Evolutionary conservation across 1,140 invertebrate genomes (phyloP).

Genomic region (Drosophila nasuta): DNA sequence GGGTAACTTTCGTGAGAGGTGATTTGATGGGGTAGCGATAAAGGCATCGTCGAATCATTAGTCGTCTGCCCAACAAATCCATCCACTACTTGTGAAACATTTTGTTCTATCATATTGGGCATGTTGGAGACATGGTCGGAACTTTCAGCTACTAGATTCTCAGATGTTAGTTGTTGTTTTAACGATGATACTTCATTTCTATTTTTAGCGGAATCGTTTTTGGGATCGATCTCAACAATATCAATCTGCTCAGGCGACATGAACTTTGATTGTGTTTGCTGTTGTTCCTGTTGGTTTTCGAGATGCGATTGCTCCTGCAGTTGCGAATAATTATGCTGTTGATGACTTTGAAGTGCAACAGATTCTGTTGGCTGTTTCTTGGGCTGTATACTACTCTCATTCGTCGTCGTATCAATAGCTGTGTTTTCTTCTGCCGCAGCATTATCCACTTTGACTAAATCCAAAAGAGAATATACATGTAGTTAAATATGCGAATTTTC

Average conservation of each 20-base stretch:
- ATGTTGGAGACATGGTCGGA: not conserved
- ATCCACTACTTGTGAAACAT: not conserved
- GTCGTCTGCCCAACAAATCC: not conserved
- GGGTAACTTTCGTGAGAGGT: constrained; percentile 23
- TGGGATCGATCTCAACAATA: not conserved
- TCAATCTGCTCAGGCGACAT: constrained; percentile 26
- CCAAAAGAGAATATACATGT: not conserved
- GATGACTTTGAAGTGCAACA: not conserved
- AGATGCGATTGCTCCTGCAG: constrained; percentile 14
- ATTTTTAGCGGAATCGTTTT: not conserved
- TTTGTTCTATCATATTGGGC: constrained; percentile 4
- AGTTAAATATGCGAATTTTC: no score
- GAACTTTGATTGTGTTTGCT: constrained; percentile 17
- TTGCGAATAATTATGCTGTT: not conserved
- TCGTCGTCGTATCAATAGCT: constrained; percentile 1
- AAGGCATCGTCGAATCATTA: not conserved
- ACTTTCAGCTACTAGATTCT: not conserved
- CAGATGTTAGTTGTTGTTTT: not conserved
- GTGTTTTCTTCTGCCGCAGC: constrained; percentile 24
- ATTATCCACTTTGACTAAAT: constrained; percentile 55
- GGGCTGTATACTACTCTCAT: constrained; percentile 30
- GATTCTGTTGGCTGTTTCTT: not conserved
- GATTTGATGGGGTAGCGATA: not conserved
- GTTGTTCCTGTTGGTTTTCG: not conserved
- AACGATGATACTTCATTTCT: not conserved